Evolutionary conservation across 2,888 invertebrate species (phyloP).

Genomic region (Cistogaster globosa): DNA sequence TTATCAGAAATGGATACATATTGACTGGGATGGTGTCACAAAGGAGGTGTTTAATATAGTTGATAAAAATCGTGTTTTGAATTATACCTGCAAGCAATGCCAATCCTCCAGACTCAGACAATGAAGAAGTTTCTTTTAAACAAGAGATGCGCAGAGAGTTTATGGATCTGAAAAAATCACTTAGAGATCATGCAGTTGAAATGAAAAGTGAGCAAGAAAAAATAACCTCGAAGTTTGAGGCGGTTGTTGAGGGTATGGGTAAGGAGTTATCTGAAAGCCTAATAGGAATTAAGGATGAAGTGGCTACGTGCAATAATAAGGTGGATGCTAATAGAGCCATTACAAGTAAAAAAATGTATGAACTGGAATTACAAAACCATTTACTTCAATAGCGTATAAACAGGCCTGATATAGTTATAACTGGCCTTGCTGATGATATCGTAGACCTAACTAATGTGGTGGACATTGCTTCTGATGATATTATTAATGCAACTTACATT

Average conservation of each 20-base stretch:
- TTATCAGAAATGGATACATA: too few species aligned
- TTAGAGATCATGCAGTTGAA: neutral
- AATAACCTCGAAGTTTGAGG: neutral
- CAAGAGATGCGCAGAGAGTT: too few species aligned
- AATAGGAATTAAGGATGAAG: neutral
- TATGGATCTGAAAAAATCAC: too few species aligned
- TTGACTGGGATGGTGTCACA: too few species aligned
- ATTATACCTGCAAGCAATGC: too few species aligned
- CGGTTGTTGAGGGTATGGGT: neutral
- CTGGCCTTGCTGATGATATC: neutral
- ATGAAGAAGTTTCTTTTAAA: too few species aligned
- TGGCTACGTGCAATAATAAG: neutral
- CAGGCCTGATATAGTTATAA: neutral
- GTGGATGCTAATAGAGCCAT: too few species aligned
- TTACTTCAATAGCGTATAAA: neutral
- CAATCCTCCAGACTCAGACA: too few species aligned
- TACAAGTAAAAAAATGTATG: neutral
- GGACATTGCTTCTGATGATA: neutral
- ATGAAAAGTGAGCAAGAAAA: conserved; percentile 11
- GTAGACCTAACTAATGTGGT: neutral
- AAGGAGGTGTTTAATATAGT: too few species aligned
- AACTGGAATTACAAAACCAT: conserved; percentile 16
- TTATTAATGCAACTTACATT: conserved; percentile 10
- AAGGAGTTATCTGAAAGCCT: too few species aligned
- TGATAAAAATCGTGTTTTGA: too few species aligned